These are phyloP conservation scores for Anolis carolinensis DNA, from an alignment of 2,113 vertebrate genomes.

Conservation along the genomic window DNA sequence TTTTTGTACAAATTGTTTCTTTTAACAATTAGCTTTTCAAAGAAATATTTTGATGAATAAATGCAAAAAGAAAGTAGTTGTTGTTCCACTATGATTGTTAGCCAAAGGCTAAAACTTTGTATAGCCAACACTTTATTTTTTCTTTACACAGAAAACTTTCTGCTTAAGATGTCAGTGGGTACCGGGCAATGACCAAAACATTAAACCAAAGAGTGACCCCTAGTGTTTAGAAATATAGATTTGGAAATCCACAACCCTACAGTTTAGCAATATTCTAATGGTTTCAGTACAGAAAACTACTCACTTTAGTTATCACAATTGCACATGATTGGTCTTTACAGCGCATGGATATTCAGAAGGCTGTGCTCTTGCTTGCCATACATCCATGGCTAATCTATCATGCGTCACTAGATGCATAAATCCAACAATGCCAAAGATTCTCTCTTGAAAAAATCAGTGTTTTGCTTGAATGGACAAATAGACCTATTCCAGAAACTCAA, in stretches of 20 bases:
- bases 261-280: constrained; percentile 8
- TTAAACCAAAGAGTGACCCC: constrained; percentile 54
- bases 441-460: constrained; percentile 16
- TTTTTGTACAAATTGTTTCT: neutral
- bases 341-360: constrained; percentile 11
- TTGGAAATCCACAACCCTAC: constrained; percentile 11
- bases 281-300: constrained; percentile 31
- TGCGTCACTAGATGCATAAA: constrained; percentile 36
- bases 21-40: constrained; percentile 4
- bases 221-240: constrained; percentile 51
- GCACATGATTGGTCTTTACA: constrained; percentile 20
- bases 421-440: constrained; percentile 31
- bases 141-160: constrained; percentile 32
- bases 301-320: neutral
- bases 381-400: constrained; percentile 5
- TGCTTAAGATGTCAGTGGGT: constrained; percentile 33
- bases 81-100: constrained; percentile 4
- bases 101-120: constrained; percentile 40
- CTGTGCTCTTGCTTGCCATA: constrained; percentile 19
- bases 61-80: neutral
- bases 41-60: constrained; percentile 10
- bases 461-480: constrained; percentile 60
- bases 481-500: constrained; percentile 49
- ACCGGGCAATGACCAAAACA: constrained; percentile 15
- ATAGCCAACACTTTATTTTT: neutral